phyloP scores from a whole-genome alignment of 2,797 vertebrate species.

The Trachops cirrhosus region DNA sequence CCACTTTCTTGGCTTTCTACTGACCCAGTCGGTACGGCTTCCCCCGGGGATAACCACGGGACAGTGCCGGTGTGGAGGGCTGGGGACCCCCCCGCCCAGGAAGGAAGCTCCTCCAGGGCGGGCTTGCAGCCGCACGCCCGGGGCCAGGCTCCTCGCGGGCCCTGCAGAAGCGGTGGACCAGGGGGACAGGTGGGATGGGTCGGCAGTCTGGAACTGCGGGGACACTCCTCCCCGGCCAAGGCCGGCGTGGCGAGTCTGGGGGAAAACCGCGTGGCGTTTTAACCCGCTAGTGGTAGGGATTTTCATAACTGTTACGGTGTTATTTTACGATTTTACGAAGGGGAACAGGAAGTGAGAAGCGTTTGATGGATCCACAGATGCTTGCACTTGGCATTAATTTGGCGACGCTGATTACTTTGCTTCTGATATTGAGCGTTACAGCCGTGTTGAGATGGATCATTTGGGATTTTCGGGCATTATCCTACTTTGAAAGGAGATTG shows the following conservation, averaged over 20 bases:
- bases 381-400: background rate
- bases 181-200: fast-evolving
- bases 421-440: background rate
- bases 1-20: background rate
- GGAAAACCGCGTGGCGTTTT: background rate
- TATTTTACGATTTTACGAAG: background rate
- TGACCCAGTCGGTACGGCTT: fast-evolving
- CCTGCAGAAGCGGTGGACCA: background rate
- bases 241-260: background rate
- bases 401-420: background rate
- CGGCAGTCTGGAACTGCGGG: fast-evolving
- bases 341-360: background rate
- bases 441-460: background rate
- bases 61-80: background rate
- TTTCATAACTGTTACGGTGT: background rate
- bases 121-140: background rate
- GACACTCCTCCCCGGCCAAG: fast-evolving
- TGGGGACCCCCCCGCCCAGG: too few species aligned
- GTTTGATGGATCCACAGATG: background rate
- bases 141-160: background rate
- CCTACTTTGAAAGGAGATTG: background rate
- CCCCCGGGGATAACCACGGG: fast-evolving
- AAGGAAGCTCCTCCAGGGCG: background rate
- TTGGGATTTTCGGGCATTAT: background rate
- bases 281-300: background rate